phyloP scores from a whole-genome alignment of 2,888 invertebrate genomes.

The Andrena chrysosceles region DNA sequence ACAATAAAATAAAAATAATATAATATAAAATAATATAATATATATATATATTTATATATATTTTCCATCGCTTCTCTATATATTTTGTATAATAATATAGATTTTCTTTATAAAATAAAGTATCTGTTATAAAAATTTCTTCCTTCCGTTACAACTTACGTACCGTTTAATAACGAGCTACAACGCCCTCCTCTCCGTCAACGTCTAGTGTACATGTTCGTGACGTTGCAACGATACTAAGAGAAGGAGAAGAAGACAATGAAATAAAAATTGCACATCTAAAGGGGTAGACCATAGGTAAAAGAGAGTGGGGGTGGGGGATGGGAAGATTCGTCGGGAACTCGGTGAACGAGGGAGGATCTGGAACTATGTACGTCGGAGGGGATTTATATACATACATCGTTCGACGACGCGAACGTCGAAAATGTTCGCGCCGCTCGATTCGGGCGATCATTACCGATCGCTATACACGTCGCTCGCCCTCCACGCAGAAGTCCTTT shows the following conservation, averaged over 20 bases:
- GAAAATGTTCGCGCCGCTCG: slow-evolving; percentile 1
- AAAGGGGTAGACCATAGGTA: slow-evolving; percentile 28
- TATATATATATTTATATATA: slow-evolving; percentile 74
- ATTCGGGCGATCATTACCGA: background rate
- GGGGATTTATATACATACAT: slow-evolving; percentile 69
- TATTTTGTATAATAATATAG: slow-evolving; percentile 78
- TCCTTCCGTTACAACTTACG: slow-evolving; percentile 65
- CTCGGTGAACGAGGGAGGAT: slow-evolving; percentile 19
- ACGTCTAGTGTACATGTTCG: slow-evolving; percentile 54
- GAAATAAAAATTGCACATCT: slow-evolving; percentile 69
- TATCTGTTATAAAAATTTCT: slow-evolving; percentile 81
- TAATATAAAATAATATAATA: slow-evolving; percentile 73
- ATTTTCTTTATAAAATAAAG: slow-evolving; percentile 82
- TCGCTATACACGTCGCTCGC: slow-evolving; percentile 17
- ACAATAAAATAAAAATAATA: slow-evolving; percentile 76
- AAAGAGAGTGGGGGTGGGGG: background rate
- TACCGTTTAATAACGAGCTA: slow-evolving; percentile 61
- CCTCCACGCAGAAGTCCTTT: background rate
- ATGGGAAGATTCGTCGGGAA: slow-evolving; percentile 29
- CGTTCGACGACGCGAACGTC: slow-evolving; percentile 49
- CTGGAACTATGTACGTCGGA: slow-evolving; percentile 53
- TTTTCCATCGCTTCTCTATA: slow-evolving; percentile 64
- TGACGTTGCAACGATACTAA: slow-evolving; percentile 48
- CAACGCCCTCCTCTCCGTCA: slow-evolving; percentile 38
- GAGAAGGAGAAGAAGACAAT: slow-evolving; percentile 28